phyloP scores from a whole-genome alignment of 2,888 invertebrate species.

The Hirtodrosophila histrioides region DNA sequence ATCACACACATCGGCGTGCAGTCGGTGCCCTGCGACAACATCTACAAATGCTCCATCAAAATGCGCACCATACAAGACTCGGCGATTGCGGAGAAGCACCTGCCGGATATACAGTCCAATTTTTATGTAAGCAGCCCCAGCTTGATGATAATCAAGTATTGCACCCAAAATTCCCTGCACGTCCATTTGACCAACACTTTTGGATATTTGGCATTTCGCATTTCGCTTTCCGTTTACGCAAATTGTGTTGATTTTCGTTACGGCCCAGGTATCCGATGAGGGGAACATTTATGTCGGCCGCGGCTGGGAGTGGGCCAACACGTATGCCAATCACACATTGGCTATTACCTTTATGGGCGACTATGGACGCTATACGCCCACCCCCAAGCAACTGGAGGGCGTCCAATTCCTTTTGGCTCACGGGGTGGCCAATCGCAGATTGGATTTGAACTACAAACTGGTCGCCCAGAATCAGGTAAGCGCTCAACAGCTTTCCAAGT shows the following conservation, averaged over 20 bases:
- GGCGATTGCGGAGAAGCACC: conserved; percentile 83
- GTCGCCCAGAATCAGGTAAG: conserved; percentile 85
- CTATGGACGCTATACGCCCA: conserved; percentile 84
- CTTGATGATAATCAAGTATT: neutral
- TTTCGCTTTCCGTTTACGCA: conserved; percentile 50
- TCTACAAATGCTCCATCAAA: conserved; percentile 84
- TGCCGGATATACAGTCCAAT: conserved; percentile 85
- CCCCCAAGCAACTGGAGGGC: conserved; percentile 84
- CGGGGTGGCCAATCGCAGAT: conserved; percentile 83
- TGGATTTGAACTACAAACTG: conserved; percentile 85
- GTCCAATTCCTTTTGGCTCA: conserved; percentile 84
- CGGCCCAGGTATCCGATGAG: conserved; percentile 85
- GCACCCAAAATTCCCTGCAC: conserved; percentile 38
- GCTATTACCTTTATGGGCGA: conserved; percentile 85
- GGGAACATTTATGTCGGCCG: conserved; percentile 86
- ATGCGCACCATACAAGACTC: conserved; percentile 85
- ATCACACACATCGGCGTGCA: conserved; percentile 86
- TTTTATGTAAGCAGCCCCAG: conserved; percentile 81
- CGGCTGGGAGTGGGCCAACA: conserved; percentile 86
- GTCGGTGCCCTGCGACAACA: conserved; percentile 82
- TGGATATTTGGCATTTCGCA: conserved; percentile 26
- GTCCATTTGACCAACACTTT: conserved; percentile 38
- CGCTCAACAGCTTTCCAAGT: neutral
- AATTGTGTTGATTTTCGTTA: conserved; percentile 32
- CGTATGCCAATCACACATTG: conserved; percentile 85